Evolutionary conservation across 2,797 vertebrate genomes (phyloP).

Genomic region (Coregonus ussuriensis): DNA sequence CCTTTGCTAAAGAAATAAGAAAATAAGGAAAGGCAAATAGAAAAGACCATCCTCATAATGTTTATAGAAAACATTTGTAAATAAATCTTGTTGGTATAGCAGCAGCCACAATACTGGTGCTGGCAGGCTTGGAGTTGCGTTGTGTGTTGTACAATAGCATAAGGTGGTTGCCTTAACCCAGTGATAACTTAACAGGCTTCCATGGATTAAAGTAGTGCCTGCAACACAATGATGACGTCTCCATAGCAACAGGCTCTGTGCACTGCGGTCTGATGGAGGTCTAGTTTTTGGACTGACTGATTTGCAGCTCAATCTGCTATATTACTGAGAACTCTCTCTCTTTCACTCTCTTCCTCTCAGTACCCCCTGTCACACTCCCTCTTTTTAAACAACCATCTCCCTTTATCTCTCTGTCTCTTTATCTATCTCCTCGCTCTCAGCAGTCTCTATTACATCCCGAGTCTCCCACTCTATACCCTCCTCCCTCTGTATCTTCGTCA

Average conservation of each 20-base stretch:
- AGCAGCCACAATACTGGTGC: conserved; percentile 62
- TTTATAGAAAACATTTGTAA: conserved; percentile 42
- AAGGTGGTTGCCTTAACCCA: conserved; percentile 40
- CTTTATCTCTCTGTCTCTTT: too few relatives aligned
- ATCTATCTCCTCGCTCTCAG: too few relatives aligned
- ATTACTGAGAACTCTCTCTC: conserved; percentile 42
- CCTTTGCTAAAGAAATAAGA: too few relatives aligned
- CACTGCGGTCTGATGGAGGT: conserved; percentile 43
- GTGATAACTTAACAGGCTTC: conserved; percentile 72
- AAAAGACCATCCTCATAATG: not conserved
- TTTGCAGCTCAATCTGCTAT: conserved; percentile 70
- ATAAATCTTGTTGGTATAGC: conserved; percentile 51
- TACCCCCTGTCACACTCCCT: too few relatives aligned
- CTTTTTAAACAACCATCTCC: too few relatives aligned
- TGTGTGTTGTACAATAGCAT: conserved; percentile 11
- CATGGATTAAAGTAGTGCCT: conserved; percentile 75
- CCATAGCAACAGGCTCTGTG: conserved; percentile 81
- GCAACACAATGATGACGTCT: conserved; percentile 72
- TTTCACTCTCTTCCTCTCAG: conserved; percentile 25
- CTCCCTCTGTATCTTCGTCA: not conserved
- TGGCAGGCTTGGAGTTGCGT: conserved; percentile 20
- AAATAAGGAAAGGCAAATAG: conserved; percentile 7
- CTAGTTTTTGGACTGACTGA: conserved; percentile 73
- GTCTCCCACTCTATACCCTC: not conserved
- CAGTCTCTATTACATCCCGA: too few relatives aligned